Evolutionary conservation across 2,113 vertebrate species (phyloP).

Genomic region (Stictonetta naevosa): DNA sequence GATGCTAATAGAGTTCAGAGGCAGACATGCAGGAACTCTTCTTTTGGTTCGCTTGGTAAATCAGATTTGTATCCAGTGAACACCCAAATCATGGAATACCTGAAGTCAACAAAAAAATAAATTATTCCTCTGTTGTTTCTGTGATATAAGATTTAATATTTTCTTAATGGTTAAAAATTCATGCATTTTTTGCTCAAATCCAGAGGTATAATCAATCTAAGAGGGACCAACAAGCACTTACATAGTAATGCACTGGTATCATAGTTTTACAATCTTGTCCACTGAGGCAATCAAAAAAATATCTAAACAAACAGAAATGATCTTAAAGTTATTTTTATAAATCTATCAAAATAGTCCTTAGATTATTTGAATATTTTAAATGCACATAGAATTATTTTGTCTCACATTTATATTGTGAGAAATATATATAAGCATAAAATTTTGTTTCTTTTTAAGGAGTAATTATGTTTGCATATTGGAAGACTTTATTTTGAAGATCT

Average conservation of each 20-base stretch:
- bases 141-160: background rate
- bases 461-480: background rate
- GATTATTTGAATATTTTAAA: background rate
- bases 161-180: background rate
- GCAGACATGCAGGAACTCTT: background rate
- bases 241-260: no score
- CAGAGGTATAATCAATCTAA: background rate
- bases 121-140: background rate
- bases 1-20: background rate
- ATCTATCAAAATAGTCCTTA: background rate
- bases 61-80: background rate
- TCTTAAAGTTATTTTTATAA: background rate
- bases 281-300: background rate
- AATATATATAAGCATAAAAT: background rate
- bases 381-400: background rate
- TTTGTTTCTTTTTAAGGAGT: background rate
- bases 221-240: no score
- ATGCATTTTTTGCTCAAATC: background rate
- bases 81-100: background rate
- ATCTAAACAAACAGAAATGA: background rate
- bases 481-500: background rate
- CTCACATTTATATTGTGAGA: background rate
- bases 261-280: background rate
- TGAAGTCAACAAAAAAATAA: background rate
- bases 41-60: background rate